Evolutionary conservation across 1,140 invertebrate species (phyloP).

Genomic region (Propsilocerus akamusi): DNA sequence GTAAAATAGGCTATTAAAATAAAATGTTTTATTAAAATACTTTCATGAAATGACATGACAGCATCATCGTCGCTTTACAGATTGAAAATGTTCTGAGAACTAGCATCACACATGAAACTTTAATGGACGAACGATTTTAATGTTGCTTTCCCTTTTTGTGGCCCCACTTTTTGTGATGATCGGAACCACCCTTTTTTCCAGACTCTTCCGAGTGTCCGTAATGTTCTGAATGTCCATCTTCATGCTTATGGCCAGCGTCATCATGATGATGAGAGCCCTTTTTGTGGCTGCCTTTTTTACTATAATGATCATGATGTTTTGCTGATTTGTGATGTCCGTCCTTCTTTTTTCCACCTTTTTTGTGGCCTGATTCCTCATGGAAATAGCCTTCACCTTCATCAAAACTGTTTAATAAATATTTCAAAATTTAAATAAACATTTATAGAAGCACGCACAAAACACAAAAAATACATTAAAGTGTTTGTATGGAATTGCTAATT

Average conservation of each 20-base stretch:
- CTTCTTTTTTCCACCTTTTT: conserved; percentile 50
- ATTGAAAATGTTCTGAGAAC: no score
- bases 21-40: no score
- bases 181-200: conserved; percentile 44
- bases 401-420: conserved; percentile 15
- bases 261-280: conserved; percentile 24
- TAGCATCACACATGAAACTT: no score
- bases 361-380: conserved; percentile 46
- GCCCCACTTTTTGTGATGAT: conserved; percentile 45
- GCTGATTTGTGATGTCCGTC: conserved; percentile 47
- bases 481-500: no score
- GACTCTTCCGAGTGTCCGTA: conserved; percentile 41
- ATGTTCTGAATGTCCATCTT: conserved; percentile 43
- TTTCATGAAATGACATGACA: no score
- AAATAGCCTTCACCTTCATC: conserved; percentile 37
- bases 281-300: conserved; percentile 50
- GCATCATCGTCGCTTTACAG: no score
- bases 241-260: conserved; percentile 30
- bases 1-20: no score
- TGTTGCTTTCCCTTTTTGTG: conserved; percentile 13
- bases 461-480: no score
- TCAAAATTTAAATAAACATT: conserved; percentile 12
- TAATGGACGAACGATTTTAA: no score
- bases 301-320: conserved; percentile 46
- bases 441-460: conserved; percentile 17